Evolutionary conservation across 2,888 invertebrate species (phyloP).

Genomic region (Sabatieria punctata): DNA sequence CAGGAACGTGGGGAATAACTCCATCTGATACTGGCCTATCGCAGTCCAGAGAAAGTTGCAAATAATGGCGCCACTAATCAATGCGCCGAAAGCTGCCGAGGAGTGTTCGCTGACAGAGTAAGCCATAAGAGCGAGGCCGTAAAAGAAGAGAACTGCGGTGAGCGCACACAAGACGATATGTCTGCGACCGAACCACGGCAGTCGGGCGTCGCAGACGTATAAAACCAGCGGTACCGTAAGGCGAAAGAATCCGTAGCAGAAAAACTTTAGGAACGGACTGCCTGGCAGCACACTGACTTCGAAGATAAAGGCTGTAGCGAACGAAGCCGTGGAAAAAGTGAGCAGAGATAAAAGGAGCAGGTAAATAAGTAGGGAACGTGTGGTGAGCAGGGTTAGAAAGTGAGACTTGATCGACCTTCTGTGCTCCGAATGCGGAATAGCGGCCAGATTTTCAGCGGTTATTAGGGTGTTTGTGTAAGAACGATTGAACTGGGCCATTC

Average conservation of each 20-base stretch:
- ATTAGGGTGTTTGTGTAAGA: no score
- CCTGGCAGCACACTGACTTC: neutral
- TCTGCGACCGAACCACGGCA: slow-evolving; percentile 5
- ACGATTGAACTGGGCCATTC: no score
- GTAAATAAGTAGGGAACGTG: neutral
- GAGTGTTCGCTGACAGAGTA: neutral
- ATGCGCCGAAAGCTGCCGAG: neutral
- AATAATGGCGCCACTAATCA: neutral
- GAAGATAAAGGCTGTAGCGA: slow-evolving; percentile 1
- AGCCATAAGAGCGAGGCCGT: neutral
- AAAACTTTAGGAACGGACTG: slow-evolving; percentile 1
- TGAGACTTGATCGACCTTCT: no score
- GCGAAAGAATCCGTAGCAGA: slow-evolving; percentile 1
- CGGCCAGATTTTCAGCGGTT: no score
- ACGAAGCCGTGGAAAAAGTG: neutral
- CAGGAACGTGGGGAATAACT: slow-evolving; percentile 8
- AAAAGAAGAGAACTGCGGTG: neutral
- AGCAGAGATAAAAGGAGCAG: neutral
- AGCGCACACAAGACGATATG: neutral
- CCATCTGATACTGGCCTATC: slow-evolving; percentile 8
- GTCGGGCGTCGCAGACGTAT: neutral
- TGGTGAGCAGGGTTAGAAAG: slow-evolving; percentile 1
- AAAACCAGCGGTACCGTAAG: neutral
- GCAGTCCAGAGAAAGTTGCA: slow-evolving; percentile 7
- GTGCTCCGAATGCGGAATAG: no score